Base-by-base conservation (phyloP, 2,113 vertebrate species). In the Phycodurus eques region DNA sequence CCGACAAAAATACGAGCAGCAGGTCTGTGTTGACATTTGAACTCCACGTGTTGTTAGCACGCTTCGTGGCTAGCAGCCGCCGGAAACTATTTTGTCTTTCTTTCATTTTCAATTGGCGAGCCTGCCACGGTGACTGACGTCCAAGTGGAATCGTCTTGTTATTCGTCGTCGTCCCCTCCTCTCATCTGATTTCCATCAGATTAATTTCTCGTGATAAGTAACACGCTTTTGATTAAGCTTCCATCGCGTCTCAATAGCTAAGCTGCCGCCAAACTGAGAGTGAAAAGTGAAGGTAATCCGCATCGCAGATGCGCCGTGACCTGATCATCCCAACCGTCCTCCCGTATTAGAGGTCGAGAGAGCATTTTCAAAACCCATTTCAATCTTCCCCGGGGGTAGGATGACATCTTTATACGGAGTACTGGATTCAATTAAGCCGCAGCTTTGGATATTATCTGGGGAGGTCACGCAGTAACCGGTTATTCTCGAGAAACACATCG, bases 1-100 rank as follows among this genome's bases (percentile, higher is more conserved):
- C 47, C 93, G 91, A 80, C 92, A 94, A 68, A 93, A 81, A 90
- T 92, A 93, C 0, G 95, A 98, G 77, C 93, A 96, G 73, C 95
- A 98, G 96, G 98, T 99, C 68, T 73, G 90, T 87, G 74, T 73
- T 72, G 46, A 17, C 44, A 69, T 54, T 31, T 66, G 10, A 65
- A 66, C 64, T 15, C n/a, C 20, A 22, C n/a, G 3, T n/a, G 39
- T 43, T 9, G 8, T 39, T 27, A 27, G 27, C 61, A 20, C 35
- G 22, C 67, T 42, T 70, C 7, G 1, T 68, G 46, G 22, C 69
- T 53, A 46, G 39, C 13, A 20, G 53, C 66, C 62, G 59, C 33
- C 8, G 49, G 46, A 27, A 70, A 73, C 7, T 33, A 17, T 65
- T 66, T 43, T 17, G 14, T 74, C 56, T 59, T 47, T n/a, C 53